These are phyloP conservation scores for Callinectes sapidus DNA, from an alignment of 2,888 invertebrate genomes.

Conservation along the genomic window DNA sequence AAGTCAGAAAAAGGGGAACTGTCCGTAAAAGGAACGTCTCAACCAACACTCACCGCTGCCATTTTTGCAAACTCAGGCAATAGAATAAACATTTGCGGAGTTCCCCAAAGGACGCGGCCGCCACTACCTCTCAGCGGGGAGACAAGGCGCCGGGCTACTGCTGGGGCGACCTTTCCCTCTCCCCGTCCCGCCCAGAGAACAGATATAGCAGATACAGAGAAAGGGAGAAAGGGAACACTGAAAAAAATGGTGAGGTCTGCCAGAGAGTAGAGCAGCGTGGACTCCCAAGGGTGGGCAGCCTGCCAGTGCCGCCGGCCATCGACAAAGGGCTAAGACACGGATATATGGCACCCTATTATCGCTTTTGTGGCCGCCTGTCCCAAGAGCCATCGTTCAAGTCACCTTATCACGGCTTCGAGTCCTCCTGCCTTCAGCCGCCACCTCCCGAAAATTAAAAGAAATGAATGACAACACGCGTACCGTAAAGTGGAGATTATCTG, in stretches of 20 bases:
- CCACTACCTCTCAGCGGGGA: neutral
- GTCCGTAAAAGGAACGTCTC: slow-evolving; percentile 20
- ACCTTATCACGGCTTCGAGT: slow-evolving; percentile 26
- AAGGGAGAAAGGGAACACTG: slow-evolving; percentile 18
- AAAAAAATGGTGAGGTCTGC: neutral
- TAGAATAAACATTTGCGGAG: slow-evolving; percentile 40
- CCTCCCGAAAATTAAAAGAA: neutral
- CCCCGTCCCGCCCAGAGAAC: neutral
- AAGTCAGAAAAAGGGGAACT: slow-evolving; percentile 18
- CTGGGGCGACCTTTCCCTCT: neutral
- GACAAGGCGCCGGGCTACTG: neutral
- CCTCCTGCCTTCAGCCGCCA: neutral
- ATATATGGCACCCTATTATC: slow-evolving; percentile 40
- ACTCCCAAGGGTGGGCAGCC: slow-evolving; percentile 35
- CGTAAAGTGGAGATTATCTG: neutral
- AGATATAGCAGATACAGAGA: slow-evolving; percentile 19
- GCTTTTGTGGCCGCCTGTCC: slow-evolving; percentile 35
- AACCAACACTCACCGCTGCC: slow-evolving; percentile 36
- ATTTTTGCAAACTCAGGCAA: slow-evolving; percentile 28
- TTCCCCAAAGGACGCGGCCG: neutral
- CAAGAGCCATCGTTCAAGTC: slow-evolving; percentile 32
- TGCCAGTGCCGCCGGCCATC: slow-evolving; percentile 26
- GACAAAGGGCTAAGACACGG: slow-evolving; percentile 38
- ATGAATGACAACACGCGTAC: slow-evolving; percentile 24
- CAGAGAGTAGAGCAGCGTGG: neutral